Percentiles rank a stretch among this genome's conserved stretches.
These are phyloP conservation scores for Aphidius ervi DNA, from an alignment of 1,140 invertebrate genomes.

Conservation along the genomic window DNA sequence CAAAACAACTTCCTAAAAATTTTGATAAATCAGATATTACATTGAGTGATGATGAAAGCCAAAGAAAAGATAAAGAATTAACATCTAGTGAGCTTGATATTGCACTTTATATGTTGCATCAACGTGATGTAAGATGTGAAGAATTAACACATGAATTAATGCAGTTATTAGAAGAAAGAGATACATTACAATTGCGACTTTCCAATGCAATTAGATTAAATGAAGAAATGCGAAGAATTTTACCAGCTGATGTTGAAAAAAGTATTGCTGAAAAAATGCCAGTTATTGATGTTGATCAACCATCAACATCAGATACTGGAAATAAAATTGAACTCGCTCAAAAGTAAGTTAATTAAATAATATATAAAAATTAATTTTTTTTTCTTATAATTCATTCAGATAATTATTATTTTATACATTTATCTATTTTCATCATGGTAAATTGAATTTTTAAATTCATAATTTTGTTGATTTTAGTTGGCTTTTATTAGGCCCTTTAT, in stretches of 20 bases:
- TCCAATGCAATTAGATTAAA: slow-evolving; percentile 73
- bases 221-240: slow-evolving; percentile 57
- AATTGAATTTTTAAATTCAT: neutral
- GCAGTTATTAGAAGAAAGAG: slow-evolving; percentile 77
- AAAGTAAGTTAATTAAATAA: slow-evolving; percentile 40
- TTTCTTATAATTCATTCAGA: neutral
- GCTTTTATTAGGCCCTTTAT: neutral
- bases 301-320: slow-evolving; percentile 39
- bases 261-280: neutral
- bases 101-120: slow-evolving; percentile 80
- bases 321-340: slow-evolving; percentile 43
- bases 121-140: slow-evolving; percentile 82
- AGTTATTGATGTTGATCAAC: slow-evolving; percentile 33
- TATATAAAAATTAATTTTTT: slow-evolving; percentile 1
- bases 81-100: slow-evolving; percentile 66
- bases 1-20: slow-evolving; percentile 27
- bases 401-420: neutral
- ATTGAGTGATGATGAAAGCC: neutral
- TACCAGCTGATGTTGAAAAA: slow-evolving; percentile 30
- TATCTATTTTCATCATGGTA: neutral
- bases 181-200: slow-evolving; percentile 74
- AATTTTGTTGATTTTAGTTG: too few relatives aligned
- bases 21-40: neutral
- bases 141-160: slow-evolving; percentile 82
- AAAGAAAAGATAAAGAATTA: neutral